phyloP scores from a whole-genome alignment of 2,797 vertebrate species.

The Protosalanx chinensis region DNA sequence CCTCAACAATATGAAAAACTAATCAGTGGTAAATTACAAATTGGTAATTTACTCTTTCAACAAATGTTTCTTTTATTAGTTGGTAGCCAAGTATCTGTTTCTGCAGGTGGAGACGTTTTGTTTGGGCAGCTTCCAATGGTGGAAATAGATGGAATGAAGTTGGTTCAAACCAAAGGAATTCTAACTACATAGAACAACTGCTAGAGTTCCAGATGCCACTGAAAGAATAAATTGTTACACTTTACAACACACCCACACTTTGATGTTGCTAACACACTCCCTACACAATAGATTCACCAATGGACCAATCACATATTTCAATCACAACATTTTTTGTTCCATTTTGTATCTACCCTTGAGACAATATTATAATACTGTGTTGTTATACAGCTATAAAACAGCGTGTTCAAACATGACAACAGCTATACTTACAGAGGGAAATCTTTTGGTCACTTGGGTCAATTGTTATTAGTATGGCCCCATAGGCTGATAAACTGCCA shows the following conservation, averaged over 20 bases:
- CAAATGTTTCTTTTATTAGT: no score
- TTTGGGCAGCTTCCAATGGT: slow-evolving; percentile 75
- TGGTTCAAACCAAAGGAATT: slow-evolving; percentile 81
- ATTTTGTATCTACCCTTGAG: background rate
- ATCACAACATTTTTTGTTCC: no score
- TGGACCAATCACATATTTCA: no score
- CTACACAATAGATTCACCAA: no score
- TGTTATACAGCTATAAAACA: background rate
- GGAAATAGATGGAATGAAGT: slow-evolving; percentile 74
- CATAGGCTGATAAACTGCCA: slow-evolving; percentile 81
- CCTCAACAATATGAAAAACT: no score
- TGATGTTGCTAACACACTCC: background rate
- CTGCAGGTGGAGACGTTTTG: slow-evolving; percentile 75
- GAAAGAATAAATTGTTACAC: slow-evolving; percentile 7
- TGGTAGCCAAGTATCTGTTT: slow-evolving; percentile 4
- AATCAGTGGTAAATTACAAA: no score
- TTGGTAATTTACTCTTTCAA: no score
- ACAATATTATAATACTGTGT: background rate
- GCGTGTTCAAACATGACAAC: background rate
- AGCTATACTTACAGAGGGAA: slow-evolving; percentile 80
- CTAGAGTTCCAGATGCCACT: slow-evolving; percentile 82
- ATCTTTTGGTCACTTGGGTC: slow-evolving; percentile 81
- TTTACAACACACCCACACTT: background rate
- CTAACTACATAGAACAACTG: slow-evolving; percentile 75
- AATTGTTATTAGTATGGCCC: slow-evolving; percentile 79